These are phyloP conservation scores for Cyanoramphus novaezelandiae DNA, from an alignment of 2,113 vertebrate species.

Conservation along the genomic window DNA sequence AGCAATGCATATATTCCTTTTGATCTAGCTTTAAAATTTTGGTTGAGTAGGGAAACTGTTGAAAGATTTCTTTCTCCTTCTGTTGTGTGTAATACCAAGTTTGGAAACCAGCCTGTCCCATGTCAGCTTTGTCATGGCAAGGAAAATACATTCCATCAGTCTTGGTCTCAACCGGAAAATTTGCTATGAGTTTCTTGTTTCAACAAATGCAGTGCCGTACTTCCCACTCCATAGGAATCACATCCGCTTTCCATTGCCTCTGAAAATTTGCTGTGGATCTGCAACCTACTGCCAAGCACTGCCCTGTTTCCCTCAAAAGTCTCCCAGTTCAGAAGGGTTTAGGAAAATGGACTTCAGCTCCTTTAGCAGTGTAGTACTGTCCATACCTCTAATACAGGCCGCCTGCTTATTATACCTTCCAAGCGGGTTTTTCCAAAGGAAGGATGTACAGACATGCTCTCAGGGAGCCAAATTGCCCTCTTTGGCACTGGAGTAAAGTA, in stretches of 20 bases:
- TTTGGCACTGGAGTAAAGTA: background rate
- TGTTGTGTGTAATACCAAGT: background rate
- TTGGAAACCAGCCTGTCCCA: background rate
- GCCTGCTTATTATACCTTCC: background rate
- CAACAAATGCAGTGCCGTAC: accelerated
- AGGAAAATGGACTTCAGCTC: background rate
- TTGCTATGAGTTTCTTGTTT: background rate
- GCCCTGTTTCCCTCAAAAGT: background rate
- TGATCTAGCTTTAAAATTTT: background rate
- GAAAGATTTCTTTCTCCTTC: background rate
- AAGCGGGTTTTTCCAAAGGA: background rate
- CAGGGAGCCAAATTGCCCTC: background rate
- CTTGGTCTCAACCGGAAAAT: background rate
- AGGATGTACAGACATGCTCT: background rate
- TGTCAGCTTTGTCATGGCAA: background rate
- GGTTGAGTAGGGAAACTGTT: background rate
- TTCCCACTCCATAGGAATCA: background rate
- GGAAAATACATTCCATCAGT: background rate
- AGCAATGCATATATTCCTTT: background rate
- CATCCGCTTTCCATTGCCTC: background rate
- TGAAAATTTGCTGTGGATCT: background rate
- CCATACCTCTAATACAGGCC: background rate
- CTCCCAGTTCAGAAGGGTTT: background rate
- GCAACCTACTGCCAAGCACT: background rate
- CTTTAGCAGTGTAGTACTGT: background rate